Evolutionary conservation across 2,888 invertebrate species (phyloP).

Genomic region (Lucinisca nassula): DNA sequence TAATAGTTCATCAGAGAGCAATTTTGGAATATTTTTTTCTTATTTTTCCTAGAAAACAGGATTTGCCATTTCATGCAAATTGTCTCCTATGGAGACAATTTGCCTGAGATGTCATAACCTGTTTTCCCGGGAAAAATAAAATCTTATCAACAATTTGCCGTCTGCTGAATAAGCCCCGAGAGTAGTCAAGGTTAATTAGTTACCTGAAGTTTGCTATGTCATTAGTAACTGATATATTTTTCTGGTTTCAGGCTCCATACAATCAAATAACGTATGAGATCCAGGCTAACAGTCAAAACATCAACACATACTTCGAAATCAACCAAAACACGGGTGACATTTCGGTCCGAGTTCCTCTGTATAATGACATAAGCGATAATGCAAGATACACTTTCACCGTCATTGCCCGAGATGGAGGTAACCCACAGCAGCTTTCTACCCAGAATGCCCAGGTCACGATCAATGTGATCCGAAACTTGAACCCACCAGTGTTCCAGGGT

Average conservation of each 20-base stretch:
- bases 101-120: no score
- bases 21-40: no score
- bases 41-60: no score
- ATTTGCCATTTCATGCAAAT: no score
- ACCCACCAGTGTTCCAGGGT: conserved; percentile 78
- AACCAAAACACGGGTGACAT: conserved; percentile 74
- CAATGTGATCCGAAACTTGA: conserved; percentile 77
- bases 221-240: no score
- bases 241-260: conserved; percentile 77
- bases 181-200: no score
- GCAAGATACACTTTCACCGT: conserved; percentile 90
- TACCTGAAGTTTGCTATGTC: no score
- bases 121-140: no score
- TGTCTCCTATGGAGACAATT: no score
- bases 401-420: conserved; percentile 94
- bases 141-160: no score
- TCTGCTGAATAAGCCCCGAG: no score
- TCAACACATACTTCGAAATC: conserved; percentile 78
- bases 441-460: conserved; percentile 89
- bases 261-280: conserved; percentile 74
- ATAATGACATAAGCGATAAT: conserved; percentile 66
- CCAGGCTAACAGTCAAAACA: conserved; percentile 67
- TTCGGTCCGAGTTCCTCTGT: conserved; percentile 75
- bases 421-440: conserved; percentile 94
- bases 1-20: no score